phyloP scores from a whole-genome alignment of 2,113 vertebrate genomes.

The Notechis scutatus region DNA sequence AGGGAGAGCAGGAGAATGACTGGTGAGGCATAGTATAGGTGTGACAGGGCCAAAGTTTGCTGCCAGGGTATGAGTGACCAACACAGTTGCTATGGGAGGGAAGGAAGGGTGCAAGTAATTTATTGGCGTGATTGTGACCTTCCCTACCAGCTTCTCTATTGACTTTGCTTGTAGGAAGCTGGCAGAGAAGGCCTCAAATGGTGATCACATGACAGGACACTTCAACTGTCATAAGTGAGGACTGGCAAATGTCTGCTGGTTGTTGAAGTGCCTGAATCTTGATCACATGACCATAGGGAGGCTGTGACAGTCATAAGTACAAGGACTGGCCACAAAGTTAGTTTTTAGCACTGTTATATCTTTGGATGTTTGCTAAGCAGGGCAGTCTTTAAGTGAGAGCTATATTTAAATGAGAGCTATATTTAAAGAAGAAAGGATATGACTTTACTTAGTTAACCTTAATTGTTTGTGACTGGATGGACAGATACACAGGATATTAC shows the following conservation, averaged over 20 bases:
- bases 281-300: not conserved
- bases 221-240: not conserved
- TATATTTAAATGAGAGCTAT: not conserved
- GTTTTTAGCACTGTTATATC: not conserved
- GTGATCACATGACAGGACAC: not conserved
- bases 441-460: not conserved
- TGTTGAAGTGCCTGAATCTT: not conserved
- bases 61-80: not conserved
- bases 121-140: not conserved
- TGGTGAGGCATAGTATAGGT: not conserved
- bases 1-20: not conserved
- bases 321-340: not conserved
- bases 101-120: not conserved
- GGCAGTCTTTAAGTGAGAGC: not conserved
- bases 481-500: not conserved
- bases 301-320: not conserved
- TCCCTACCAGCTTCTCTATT: not conserved
- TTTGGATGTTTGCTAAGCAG: not conserved
- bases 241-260: not conserved
- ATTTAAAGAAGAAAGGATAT: not conserved
- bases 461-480: not conserved
- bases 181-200: not conserved
- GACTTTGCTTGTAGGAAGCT: not conserved
- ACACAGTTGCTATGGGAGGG: not conserved
- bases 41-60: not conserved